Conservation (phyloP, 2,888 invertebrate species). For the Eupelmus urozonus region DNA sequence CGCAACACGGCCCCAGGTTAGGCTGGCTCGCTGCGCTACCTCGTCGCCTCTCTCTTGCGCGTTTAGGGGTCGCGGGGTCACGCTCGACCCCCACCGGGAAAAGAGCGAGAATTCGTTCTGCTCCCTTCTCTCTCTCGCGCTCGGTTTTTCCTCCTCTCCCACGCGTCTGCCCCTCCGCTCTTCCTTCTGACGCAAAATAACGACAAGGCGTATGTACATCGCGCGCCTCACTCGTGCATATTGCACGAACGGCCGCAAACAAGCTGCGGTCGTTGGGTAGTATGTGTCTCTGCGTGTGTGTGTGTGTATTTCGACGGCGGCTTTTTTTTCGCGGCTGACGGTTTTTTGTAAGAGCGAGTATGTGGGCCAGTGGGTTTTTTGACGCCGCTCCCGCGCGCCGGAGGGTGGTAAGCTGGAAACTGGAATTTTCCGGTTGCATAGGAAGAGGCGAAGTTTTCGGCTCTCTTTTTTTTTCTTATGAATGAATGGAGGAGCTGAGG, state of each 20-base stretch:
- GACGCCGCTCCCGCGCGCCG: too few species aligned
- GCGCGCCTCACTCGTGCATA: not conserved
- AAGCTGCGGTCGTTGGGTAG: not conserved
- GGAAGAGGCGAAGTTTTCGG: too few species aligned
- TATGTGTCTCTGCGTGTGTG: too few species aligned
- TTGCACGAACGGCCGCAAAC: not conserved
- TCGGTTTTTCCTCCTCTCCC: constrained; percentile 32
- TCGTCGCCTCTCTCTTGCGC: constrained; percentile 40
- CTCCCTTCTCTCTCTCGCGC: constrained; percentile 10
- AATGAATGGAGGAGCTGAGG: too few species aligned
- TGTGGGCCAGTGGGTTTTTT: too few species aligned
- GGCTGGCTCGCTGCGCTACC: constrained; percentile 65
- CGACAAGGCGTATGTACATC: constrained; percentile 3
- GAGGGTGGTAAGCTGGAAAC: too few species aligned
- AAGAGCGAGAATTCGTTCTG: constrained; percentile 25
- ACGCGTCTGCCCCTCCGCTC: constrained; percentile 13
- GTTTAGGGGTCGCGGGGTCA: constrained; percentile 71
- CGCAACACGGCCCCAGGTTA: constrained; percentile 56
- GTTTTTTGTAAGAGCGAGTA: too few species aligned
- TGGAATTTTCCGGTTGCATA: too few species aligned
- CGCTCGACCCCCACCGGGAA: constrained; percentile 55
- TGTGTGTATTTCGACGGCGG: too few species aligned
- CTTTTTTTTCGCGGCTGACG: too few species aligned
- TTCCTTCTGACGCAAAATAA: constrained; percentile 22
- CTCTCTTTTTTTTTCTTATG: too few species aligned